phyloP scores from a whole-genome alignment of 2,888 invertebrate genomes.

The Nebria salina region DNA sequence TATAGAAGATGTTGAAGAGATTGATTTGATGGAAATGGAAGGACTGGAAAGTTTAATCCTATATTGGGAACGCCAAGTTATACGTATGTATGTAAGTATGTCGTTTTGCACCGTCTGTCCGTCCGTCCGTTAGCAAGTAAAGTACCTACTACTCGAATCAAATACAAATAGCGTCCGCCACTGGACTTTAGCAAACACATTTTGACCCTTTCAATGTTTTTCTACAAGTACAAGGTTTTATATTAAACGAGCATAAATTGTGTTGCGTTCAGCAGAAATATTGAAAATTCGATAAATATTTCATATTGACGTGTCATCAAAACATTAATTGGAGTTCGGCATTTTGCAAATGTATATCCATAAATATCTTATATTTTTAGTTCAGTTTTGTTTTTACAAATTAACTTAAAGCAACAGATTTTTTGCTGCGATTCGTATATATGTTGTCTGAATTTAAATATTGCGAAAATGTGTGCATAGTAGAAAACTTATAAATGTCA shows the following conservation, averaged over 20 bases:
- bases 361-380: background rate
- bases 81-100: slow-evolving; percentile 1
- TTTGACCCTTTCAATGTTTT: background rate
- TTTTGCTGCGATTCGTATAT: background rate
- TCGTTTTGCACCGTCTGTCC: background rate
- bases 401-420: no score
- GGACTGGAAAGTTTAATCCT: slow-evolving; percentile 1
- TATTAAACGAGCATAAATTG: background rate
- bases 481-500: background rate
- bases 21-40: background rate
- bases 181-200: background rate
- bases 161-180: background rate
- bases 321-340: no score
- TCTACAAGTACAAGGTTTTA: background rate
- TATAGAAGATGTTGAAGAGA: background rate
- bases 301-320: no score
- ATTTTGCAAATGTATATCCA: no score
- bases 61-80: background rate
- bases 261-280: no score
- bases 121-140: background rate
- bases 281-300: no score
- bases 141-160: background rate
- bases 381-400: background rate
- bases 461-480: background rate
- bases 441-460: background rate